Base-by-base conservation (phyloP, 1,140 invertebrate genomes). In the Aphidius ervi region DNA sequence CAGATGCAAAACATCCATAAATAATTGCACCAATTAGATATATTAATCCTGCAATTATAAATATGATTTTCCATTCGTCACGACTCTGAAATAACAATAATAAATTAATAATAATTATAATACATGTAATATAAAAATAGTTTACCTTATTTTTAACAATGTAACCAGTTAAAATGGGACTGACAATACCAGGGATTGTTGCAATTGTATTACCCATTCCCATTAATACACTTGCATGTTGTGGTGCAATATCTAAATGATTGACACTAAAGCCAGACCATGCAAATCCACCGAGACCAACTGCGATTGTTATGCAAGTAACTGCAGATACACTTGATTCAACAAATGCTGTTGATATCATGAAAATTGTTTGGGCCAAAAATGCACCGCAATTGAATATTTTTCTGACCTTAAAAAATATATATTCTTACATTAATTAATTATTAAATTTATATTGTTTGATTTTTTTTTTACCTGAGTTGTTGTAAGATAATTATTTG, bases 201-300 rank as follows among this genome's bases (percentile, higher is more conserved):
- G 91, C 92, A 67, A 95, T 82, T 1, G 92, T 94, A 74, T 95
- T 95, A 4, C 90, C 90, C 39, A 95, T 82, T 3, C 93, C 93
- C 91, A 94, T 93, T 40, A 95, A 71, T 5, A 92, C 85, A 68
- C 88, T 88, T 2, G 89, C 89, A 74, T 89, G 88, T 68, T 88
- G 88, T 23, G 92, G 91, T 8, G 92, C 92, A 64, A 95, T 87
- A 73, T 95, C 92, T 70, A 95, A 74, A 71, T 92, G 90, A 78
- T 95, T 94, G 5, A 94, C 91, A 73, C 89, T 91, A 73, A 72
- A 94, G 53, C 91, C 93, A 10, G 90, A 88, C 89, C 91, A 94
- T 6, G 92, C 90, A 73, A 95, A 93, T 2, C 91, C 94, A 39
- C 92, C 92, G 9, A 94, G 80, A 1, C 93, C 93, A 8, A 95